Evolutionary conservation across 2,797 vertebrate genomes (phyloP), one percentile per base, ranked within the genome.

Genomic region (Otolemur crassicaudatus): DNA sequence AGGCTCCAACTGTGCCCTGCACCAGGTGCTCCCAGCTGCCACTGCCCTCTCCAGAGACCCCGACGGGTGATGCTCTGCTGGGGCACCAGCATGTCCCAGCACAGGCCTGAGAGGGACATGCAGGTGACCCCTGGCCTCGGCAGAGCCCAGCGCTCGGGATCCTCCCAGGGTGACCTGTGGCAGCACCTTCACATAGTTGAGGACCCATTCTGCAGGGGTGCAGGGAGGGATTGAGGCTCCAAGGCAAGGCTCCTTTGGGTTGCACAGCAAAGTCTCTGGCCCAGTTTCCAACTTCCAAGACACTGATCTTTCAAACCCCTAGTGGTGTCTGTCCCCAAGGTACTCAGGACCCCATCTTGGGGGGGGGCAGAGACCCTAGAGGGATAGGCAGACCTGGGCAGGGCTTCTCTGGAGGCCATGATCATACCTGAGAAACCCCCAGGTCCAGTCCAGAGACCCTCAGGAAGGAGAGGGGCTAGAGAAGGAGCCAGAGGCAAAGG

Each of bases 111-210:
- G 3, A 29, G 19, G 82, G n/a, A 17, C 11, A 19, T 3, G 4
- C 3, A 2, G 46, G 37, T 10, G 14, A 5, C 40, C 31, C 16
- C n/a, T 23, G 1, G 75, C 12, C 43, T 75, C 20, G 16, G 40
- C 9, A 49, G 81, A 5, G 7, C 81, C 43, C 40, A n/a, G 37
- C 6, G 0, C 27, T 4, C 3, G 17, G n/a, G 34, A 1, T 3
- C 88, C 67, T 4, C 2, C 9, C 27, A 19, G 4, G 34, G 17
- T 43, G 17, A 29, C 13, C 40, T 23, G 20, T 16, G 4, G 60
- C 0, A 0, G 10, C 29, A 9, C 56, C 34, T 40, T 37, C 29
- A 23, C 25, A 56, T 0, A 0, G 11, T 13, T 0, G 20, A 17
- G 73, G 69, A 10, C 79, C 61, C 73, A 60, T 69, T 19, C 29